Evolutionary conservation across 92 coral and sea anemone genomes (phyloP).

Genomic region (Pocillopora grandis): DNA sequence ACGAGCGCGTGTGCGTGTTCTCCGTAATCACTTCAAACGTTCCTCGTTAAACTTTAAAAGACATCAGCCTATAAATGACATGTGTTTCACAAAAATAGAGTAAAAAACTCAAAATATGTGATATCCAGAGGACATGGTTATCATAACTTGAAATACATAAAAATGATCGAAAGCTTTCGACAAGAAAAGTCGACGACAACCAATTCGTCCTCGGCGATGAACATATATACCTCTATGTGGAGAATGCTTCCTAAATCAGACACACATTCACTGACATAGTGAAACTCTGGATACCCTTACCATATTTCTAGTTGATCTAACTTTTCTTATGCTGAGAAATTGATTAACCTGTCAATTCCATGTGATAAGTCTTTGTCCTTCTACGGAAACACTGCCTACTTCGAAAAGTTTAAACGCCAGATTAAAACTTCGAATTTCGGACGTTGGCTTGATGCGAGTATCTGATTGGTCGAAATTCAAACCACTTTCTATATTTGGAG

Average conservation of each 20-base stretch:
- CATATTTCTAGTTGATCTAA: neutral
- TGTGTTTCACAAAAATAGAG: too few relatives aligned
- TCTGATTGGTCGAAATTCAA: constrained; percentile 59
- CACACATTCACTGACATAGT: neutral
- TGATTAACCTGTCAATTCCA: neutral
- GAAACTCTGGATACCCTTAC: constrained; percentile 3
- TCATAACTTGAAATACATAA: neutral
- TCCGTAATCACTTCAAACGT: too few relatives aligned
- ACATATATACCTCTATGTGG: neutral
- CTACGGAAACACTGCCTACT: constrained; percentile 45
- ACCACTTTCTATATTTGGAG: constrained; percentile 22
- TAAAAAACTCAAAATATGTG: too few relatives aligned
- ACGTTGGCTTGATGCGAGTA: constrained; percentile 41
- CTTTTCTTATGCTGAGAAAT: neutral
- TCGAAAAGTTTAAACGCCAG: constrained; percentile 50
- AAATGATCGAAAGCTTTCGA: neutral
- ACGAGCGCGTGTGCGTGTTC: neutral
- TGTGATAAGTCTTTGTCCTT: neutral
- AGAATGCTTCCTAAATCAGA: neutral
- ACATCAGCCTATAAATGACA: too few relatives aligned
- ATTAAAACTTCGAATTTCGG: constrained; percentile 64
- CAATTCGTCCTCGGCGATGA: neutral
- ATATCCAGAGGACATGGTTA: neutral
- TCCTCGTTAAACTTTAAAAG: too few relatives aligned
- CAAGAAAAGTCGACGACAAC: neutral